These are phyloP conservation scores for Micronycteris hirsuta DNA, from an alignment of 2,113 vertebrate genomes.

Conservation along the genomic window DNA sequence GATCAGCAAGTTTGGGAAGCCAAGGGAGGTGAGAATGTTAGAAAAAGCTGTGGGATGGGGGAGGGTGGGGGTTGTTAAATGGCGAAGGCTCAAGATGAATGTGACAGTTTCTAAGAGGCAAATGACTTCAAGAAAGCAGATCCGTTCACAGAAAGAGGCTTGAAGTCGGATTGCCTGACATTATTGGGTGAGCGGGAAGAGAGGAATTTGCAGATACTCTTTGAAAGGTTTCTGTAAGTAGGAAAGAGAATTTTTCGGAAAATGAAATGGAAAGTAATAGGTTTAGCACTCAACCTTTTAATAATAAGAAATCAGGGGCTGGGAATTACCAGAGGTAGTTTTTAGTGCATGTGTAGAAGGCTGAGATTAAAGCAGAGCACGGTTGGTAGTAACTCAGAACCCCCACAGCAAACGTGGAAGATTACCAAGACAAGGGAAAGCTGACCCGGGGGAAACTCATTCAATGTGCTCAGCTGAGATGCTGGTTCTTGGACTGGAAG, in stretches of 20 bases:
- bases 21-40: background rate
- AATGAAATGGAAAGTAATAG: background rate
- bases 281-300: background rate
- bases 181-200: background rate
- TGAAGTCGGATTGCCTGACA: constrained; percentile 15
- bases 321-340: background rate
- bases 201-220: background rate
- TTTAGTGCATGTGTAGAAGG: background rate
- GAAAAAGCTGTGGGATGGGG: background rate
- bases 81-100: background rate
- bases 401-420: background rate
- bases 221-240: background rate
- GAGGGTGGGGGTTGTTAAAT: background rate
- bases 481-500: background rate
- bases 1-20: background rate
- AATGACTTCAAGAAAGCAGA: background rate
- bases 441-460: background rate
- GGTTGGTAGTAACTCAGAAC: background rate
- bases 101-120: constrained; percentile 5
- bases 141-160: background rate
- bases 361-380: background rate
- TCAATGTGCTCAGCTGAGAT: background rate
- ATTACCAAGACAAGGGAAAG: background rate
- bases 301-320: background rate
- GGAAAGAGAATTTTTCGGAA: background rate